Evolutionary conservation across 2,888 invertebrate species (phyloP).

Genomic region (Coecobrya sp.): DNA sequence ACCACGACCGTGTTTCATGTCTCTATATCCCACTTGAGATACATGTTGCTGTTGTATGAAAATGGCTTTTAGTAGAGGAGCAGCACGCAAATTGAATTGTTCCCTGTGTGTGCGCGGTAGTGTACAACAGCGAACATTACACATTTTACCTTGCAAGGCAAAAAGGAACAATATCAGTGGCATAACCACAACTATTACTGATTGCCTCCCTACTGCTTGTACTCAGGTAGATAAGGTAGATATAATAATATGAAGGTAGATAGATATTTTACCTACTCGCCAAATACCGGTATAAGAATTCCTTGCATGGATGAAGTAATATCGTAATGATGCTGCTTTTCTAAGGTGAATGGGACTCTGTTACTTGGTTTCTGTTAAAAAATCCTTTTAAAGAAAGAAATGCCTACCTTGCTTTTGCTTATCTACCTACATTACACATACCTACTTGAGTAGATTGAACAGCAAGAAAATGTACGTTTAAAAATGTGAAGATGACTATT

Average conservation of each 20-base stretch:
- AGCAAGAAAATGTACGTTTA: too few relatives aligned
- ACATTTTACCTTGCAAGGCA: constrained; percentile 41
- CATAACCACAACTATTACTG: not conserved
- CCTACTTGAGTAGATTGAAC: not conserved
- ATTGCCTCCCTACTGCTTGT: not conserved
- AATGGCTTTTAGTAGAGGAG: not conserved
- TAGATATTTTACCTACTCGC: not conserved
- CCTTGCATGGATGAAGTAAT: not conserved
- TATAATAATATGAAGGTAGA: too few relatives aligned
- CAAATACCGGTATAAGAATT: constrained; percentile 21
- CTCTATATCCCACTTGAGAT: not conserved
- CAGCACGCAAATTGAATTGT: constrained; percentile 1
- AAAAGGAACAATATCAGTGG: not conserved
- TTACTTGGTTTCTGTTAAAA: too few relatives aligned
- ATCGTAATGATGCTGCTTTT: not conserved
- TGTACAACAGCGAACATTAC: not conserved
- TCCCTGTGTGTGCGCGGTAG: not conserved
- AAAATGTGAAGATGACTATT: not conserved
- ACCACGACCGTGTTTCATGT: not conserved
- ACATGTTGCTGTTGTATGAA: not conserved
- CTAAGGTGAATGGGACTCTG: not conserved
- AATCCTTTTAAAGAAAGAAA: too few relatives aligned
- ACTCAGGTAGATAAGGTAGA: too few relatives aligned
- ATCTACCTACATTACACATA: not conserved
- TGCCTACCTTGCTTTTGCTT: too few relatives aligned